Evolutionary conservation across 2,797 vertebrate genomes (phyloP), one percentile per base, ranked within the genome.

Genomic region (Mormyrops boulengeri): DNA sequence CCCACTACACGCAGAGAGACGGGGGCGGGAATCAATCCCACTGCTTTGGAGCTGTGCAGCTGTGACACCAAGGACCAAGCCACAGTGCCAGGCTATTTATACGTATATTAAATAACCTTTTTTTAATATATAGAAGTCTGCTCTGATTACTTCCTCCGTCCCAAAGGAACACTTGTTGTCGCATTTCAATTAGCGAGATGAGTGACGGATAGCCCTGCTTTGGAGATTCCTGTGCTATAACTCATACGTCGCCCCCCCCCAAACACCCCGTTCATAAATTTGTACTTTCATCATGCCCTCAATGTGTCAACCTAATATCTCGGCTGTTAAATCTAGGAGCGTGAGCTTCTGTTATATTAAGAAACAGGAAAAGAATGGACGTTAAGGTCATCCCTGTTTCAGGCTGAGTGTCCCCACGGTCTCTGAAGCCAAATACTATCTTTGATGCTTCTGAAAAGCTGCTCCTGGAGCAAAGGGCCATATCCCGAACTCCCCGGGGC

Each of bases 271-370:
- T 77, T 89, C 60, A 90, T 89, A 69, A 88, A 90, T 90, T 88
- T 85, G 69, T 88, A 93, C 89, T 92, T 87, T 94, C 89, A 91
- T 92, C 90, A 89, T 92, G 94, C 92, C 93, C 94, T 93, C 93
- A 94, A 94, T 95, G 89, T 96, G 95, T 95, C 94, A 96, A 92
- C 92, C 88, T 89, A 38, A 89, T 92, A 94, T 92, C 94, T 93
- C 90, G 91, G 90, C 91, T 93, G 92, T 90, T 91, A 92, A 90
- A 89, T 93, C 91, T 90, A 82, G 91, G 89, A 88, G 73, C 88
- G 89, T 55, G 90, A 91, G 89, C 50, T 60, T 47, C 85, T 90
- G 92, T 92, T 90, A 0, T 11, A 66, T 91, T 82, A 53, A 87
- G 47, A 89, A 62, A 84, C 69, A 57, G 55, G 91, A 89, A 93